Conservation (phyloP, 2,113 vertebrate species). For the Ophthalmotilapia sp. region DNA sequence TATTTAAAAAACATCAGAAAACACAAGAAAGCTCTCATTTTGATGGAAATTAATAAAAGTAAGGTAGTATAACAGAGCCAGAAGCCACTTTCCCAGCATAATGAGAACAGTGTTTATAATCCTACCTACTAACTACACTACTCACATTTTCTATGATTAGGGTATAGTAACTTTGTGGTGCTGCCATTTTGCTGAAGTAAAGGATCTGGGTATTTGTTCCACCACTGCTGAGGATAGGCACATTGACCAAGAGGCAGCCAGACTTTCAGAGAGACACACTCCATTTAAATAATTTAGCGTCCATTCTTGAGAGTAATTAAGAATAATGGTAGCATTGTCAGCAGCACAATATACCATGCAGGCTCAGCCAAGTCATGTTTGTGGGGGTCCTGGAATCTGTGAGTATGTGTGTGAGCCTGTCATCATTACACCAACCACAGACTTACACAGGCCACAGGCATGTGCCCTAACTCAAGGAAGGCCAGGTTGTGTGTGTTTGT, state of each 20-base stretch:
- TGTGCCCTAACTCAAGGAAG: constrained; percentile 42
- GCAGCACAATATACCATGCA: constrained; percentile 42
- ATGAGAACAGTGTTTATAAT: not conserved
- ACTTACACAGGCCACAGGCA: constrained; percentile 72
- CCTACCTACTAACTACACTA: not conserved
- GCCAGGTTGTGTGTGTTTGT: constrained; percentile 31
- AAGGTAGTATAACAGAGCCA: not conserved
- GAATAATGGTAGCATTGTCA: constrained; percentile 59
- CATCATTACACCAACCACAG: constrained; percentile 72
- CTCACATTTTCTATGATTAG: not conserved
- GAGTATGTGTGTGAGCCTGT: constrained; percentile 53
- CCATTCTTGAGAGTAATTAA: constrained; percentile 50
- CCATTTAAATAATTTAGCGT: constrained; percentile 40
- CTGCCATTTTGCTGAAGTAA: not conserved
- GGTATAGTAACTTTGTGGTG: not conserved
- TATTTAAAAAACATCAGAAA: not conserved
- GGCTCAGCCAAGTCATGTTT: constrained; percentile 63
- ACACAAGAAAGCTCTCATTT: not conserved
- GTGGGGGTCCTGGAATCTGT: constrained; percentile 70
- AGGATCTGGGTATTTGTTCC: not conserved
- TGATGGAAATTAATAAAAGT: not conserved
- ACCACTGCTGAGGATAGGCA: not conserved
- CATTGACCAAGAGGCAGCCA: not conserved
- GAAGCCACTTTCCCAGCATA: not conserved
- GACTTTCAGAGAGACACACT: constrained; percentile 4